Evolutionary conservation across 2,888 invertebrate genomes (phyloP), one percentile per base, ranked within the genome.

Genomic region (Meghimatium bilineatum): DNA sequence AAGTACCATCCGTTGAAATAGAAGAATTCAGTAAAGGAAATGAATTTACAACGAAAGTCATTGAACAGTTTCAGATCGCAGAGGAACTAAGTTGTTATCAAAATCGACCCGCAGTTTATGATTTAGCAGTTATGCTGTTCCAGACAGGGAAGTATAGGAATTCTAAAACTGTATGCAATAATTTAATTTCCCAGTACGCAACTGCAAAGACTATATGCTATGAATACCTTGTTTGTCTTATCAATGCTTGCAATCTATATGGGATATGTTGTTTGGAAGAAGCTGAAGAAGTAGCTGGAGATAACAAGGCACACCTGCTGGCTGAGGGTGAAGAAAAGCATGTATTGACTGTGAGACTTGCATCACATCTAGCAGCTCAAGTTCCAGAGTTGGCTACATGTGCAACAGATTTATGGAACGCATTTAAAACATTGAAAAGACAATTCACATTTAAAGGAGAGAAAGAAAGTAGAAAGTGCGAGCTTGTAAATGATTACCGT

Each of bases 381-480:
- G 44, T 60, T 26, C 76, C 76, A 36, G 76, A 56, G 36, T 34
- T 76, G 34, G 36, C 32, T 10, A 56, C 32, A 32, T 29, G 34
- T 56, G 60, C 56, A 34, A 76, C 52, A 34, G 60, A 76, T 20
- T 34, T 76, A 8, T 76, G 76, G 76, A 76, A 32, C 10, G 56
- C 76, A 10, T 76, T 76, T 60, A 34, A 49, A 23, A 56, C 23
- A 10, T 23, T 52, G 56, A 12, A 36, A 20, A 52, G 26, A 26
- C 56, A 36, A 56, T 76, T 60, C 29, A 26, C 26, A 23, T 76
- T 56, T 76, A 34, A 76, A 32, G 60, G 36, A 36, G 5, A 36
- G 1, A 10, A 23, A 14, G 76, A 34, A 23, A 76, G 60, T 36
- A 56, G 29, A 36, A 26, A 36, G 17, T 76, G 76, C 34, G 34